These are phyloP conservation scores for Sminthopsis crassicaudata DNA, from an alignment of 2,113 vertebrate genomes.

Conservation along the genomic window DNA sequence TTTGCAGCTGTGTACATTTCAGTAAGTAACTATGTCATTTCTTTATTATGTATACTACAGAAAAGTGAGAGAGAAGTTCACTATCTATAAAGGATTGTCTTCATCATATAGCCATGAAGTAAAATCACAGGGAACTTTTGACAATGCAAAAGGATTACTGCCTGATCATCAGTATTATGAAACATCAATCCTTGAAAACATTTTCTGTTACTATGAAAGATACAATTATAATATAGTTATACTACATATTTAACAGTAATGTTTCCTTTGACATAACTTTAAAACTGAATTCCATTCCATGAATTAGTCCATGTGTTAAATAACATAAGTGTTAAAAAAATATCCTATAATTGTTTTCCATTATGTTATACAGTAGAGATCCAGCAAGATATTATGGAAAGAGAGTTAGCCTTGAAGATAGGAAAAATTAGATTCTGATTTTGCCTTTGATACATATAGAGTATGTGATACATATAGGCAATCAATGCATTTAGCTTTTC, in stretches of 20 bases:
- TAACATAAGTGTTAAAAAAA: neutral
- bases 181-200: constrained; percentile 43
- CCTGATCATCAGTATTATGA: constrained; percentile 32
- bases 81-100: constrained; percentile 28
- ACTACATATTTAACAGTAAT: neutral
- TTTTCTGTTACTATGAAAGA: constrained; percentile 30
- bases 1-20: constrained; percentile 98
- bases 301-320: neutral
- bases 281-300: neutral
- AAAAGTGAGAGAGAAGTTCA: constrained; percentile 50
- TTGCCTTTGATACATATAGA: neutral
- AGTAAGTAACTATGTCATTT: constrained; percentile 88
- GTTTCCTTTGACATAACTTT: neutral
- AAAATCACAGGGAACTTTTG: constrained; percentile 16
- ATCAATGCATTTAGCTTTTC: neutral
- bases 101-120: neutral
- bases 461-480: neutral
- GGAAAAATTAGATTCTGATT: neutral
- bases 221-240: constrained; percentile 9
- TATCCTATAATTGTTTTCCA: neutral
- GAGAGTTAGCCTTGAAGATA: neutral
- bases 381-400: neutral
- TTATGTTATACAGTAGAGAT: neutral
- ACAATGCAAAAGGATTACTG: neutral
- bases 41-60: constrained; percentile 39